Base-by-base conservation (phyloP, 2,113 vertebrate species). In the Datnioides undecimradiatus region DNA sequence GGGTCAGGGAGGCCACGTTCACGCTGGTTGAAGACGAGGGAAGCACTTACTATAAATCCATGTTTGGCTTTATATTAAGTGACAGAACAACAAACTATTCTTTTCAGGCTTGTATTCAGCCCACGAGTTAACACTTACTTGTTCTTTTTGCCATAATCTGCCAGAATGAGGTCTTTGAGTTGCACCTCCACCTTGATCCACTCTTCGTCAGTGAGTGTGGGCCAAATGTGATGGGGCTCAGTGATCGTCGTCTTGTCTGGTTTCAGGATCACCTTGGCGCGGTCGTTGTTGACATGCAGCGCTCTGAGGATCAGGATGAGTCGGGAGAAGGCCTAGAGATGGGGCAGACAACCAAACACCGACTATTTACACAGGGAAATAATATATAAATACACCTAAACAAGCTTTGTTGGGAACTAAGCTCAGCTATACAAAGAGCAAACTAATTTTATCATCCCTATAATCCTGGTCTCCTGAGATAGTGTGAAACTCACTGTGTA, bases 131-230 rank as follows among this genome's bases (percentile, higher is more conserved):
- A 38, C 9, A 58, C 98, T 96, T 87, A 99, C 98, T 99, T 99
- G 96, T 99, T 99, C 93, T 99, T 99, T 94, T 99, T 99, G 92
- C 98, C 98, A 0, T 99, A 99, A 87, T 99, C 98, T 0, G 98
- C 98, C 89, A 99, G 92, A 88, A 99, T 99, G 21, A 99, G 95
- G 90, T 99, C 98, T 77, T 99, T 99, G 73, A 99, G 97, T 77
- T 99, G 97, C 89, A 99, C 98, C 81, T 99, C 98, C 85, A 99
- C 98, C 80, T 99, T 99, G 93, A 99, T 99, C 98, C 98, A 99
- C 74, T 99, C 98, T 83, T 99, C 98, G 0, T 99, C 98, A 0
- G 98, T 99, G 85, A 99, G 94, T 0, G 98, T 99, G 79, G 98
- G 98, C 98, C 98, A 99, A 90, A 99, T 99, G 91, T 99, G 98